These are phyloP conservation scores for Chlorocebus sabaeus DNA, from an alignment of 2,113 vertebrate genomes.

Conservation along the genomic window DNA sequence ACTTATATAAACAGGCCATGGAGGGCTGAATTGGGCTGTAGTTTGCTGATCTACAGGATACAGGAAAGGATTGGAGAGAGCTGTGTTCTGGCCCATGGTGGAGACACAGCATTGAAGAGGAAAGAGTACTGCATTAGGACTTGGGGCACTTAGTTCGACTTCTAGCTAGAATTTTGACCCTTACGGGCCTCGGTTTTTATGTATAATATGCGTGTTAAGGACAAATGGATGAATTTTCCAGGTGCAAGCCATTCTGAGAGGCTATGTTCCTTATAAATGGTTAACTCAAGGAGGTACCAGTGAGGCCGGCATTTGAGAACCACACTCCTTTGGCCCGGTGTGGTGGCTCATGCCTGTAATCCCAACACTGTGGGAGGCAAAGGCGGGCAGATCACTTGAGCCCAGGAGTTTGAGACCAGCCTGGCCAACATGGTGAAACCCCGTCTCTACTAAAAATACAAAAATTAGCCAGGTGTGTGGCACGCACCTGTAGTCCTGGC, in stretches of 20 bases:
- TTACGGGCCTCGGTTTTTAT: background rate
- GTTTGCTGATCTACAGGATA: background rate
- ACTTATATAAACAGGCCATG: background rate
- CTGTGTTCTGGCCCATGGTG: background rate
- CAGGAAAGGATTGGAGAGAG: background rate
- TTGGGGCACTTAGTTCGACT: background rate
- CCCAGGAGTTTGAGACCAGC: background rate
- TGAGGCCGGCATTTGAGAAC: background rate
- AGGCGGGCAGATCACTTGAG: background rate
- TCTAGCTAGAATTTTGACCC: constrained; percentile 8
- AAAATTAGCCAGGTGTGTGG: background rate
- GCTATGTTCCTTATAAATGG: background rate
- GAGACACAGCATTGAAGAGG: background rate
- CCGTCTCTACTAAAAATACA: background rate
- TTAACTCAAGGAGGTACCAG: background rate
- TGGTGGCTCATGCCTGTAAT: background rate
- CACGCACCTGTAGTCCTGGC: background rate
- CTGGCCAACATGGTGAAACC: background rate
- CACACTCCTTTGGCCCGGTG: background rate
- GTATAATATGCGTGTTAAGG: background rate
- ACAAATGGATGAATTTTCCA: background rate
- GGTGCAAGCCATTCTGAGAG: background rate
- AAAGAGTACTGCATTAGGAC: background rate
- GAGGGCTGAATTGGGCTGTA: background rate
- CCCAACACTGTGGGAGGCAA: background rate